phyloP scores from a whole-genome alignment of 2,797 vertebrate species.

The Spea hammondii region DNA sequence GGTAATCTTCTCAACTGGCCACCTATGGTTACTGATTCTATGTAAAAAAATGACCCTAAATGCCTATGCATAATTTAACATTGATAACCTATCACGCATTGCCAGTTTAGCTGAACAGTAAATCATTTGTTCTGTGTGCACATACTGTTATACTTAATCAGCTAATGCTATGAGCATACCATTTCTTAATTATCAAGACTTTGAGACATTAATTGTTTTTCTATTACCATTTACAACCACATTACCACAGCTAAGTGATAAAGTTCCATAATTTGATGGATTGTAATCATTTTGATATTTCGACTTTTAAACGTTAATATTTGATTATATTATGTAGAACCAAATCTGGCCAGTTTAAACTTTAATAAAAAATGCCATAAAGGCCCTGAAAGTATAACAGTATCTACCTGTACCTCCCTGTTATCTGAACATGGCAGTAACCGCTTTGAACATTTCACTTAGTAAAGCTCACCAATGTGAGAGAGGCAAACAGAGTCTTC shows the following conservation, averaged over 20 bases:
- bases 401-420: no score
- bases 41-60: constrained; percentile 41
- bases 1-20: constrained; percentile 9
- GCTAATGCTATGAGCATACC: constrained; percentile 45
- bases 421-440: no score
- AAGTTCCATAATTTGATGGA: background rate
- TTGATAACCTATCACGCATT: constrained; percentile 43
- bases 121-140: constrained; percentile 53
- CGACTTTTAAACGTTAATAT: no score
- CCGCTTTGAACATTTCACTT: no score
- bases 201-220: constrained; percentile 54
- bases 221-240: constrained; percentile 42
- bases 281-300: constrained; percentile 8
- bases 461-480: no score
- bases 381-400: no score
- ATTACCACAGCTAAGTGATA: constrained; percentile 49
- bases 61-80: constrained; percentile 47
- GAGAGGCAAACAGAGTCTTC: no score
- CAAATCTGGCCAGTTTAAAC: no score
- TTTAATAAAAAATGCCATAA: no score
- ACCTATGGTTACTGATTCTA: constrained; percentile 7
- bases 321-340: no score
- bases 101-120: constrained; percentile 40
- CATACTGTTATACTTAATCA: constrained; percentile 51
- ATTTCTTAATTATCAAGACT: constrained; percentile 57